Conservation (phyloP, 2,888 invertebrate genomes). For the Lithophane socia region DNA sequence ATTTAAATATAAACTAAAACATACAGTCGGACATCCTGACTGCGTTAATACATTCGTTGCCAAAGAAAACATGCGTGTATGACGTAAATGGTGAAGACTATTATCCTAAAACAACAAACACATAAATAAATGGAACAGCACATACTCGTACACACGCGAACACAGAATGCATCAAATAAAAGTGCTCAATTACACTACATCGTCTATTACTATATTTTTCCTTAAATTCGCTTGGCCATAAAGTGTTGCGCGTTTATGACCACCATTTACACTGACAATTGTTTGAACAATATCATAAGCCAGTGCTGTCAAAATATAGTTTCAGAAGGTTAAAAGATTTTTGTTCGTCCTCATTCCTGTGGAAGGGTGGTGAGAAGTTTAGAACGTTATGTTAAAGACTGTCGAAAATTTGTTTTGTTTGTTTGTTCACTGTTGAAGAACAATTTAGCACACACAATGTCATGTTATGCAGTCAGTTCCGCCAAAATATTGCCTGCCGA, state of each 20-base stretch:
- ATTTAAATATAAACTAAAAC: slow-evolving; percentile 25
- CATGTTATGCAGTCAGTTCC: not conserved
- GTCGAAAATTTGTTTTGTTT: not conserved
- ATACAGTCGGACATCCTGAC: slow-evolving; percentile 20
- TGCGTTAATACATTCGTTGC: slow-evolving; percentile 10
- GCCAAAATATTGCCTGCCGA: not conserved
- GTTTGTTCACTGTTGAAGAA: not conserved
- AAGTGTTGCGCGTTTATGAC: slow-evolving; percentile 25
- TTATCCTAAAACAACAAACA: slow-evolving; percentile 39
- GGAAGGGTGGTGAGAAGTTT: too few relatives aligned
- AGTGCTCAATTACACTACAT: slow-evolving; percentile 40
- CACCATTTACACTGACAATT: slow-evolving; percentile 34
- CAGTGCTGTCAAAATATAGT: not conserved
- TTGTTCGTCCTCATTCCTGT: not conserved
- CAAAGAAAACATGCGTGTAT: slow-evolving; percentile 30
- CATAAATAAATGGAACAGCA: slow-evolving; percentile 38
- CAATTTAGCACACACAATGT: not conserved
- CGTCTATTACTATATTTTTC: slow-evolving; percentile 28
- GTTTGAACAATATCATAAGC: slow-evolving; percentile 42
- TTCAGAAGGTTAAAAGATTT: slow-evolving; percentile 14
- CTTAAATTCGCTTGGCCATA: slow-evolving; percentile 17
- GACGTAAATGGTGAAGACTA: slow-evolving; percentile 25
- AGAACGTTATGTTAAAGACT: not conserved
- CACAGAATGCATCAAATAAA: slow-evolving; percentile 37
- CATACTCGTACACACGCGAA: slow-evolving; percentile 35